A percentile compares a stretch with the other conserved stretches of the same genome.
Conservation (phyloP, 2,888 invertebrate species). For the Tuta absoluta region DNA sequence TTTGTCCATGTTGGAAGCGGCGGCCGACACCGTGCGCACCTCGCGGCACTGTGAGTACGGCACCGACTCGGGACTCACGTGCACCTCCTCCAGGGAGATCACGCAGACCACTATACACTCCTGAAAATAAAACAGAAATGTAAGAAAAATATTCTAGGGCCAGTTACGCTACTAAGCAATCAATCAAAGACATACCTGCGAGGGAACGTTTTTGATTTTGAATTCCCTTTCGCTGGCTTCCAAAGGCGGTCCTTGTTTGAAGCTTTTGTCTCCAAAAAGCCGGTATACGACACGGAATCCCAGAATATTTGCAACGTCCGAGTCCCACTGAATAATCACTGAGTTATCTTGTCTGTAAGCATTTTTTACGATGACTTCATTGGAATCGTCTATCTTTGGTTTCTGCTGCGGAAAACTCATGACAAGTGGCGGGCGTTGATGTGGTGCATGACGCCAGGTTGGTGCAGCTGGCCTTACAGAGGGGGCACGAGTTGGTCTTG, state of each 20-base stretch:
- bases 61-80: constrained; percentile 92
- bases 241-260: constrained; percentile 94
- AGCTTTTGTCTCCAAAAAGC: constrained; percentile 93
- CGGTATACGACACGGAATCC: constrained; percentile 94
- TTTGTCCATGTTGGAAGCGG: constrained; percentile 95
- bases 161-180: not conserved
- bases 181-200: constrained; percentile 82
- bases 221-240: constrained; percentile 95
- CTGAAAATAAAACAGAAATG: constrained; percentile 62
- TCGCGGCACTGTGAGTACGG: constrained; percentile 94
- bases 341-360: constrained; percentile 92
- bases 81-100: constrained; percentile 92
- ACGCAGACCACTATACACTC: constrained; percentile 97
- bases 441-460: constrained; percentile 73
- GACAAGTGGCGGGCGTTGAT: constrained; percentile 86
- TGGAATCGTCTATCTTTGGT: constrained; percentile 83
- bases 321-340: constrained; percentile 95
- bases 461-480: constrained; percentile 68
- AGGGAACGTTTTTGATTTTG: constrained; percentile 95
- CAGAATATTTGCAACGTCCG: constrained; percentile 91
- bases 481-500: constrained; percentile 56
- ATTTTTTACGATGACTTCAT: constrained; percentile 91
- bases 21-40: constrained; percentile 91
- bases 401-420: constrained; percentile 86
- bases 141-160: not conserved